Conservation (phyloP, 2,113 vertebrate species). For the Atherinomorus stipes region DNA sequence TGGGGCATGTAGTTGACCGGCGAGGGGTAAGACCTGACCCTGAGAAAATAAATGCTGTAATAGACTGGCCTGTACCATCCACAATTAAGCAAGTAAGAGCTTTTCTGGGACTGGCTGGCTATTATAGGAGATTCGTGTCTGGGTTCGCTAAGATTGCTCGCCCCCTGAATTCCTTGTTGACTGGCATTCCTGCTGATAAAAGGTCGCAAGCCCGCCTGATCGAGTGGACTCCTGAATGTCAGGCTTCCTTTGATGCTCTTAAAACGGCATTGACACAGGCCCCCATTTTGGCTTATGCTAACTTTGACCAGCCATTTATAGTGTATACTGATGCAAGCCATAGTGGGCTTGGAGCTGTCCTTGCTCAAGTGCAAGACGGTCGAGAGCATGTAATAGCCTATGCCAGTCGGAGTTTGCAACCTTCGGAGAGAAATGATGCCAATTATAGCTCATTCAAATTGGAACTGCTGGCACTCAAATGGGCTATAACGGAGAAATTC, state of each 20-base stretch:
- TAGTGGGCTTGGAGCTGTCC: neutral
- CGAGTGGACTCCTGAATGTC: neutral
- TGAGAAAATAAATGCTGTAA: neutral
- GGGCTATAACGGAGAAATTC: slow-evolving; percentile 7
- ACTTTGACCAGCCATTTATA: neutral
- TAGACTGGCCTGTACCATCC: neutral
- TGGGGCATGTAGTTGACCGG: neutral
- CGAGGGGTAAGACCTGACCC: neutral
- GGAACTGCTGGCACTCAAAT: slow-evolving; percentile 2
- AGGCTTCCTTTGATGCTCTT: neutral
- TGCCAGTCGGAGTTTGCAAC: neutral
- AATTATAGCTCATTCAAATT: slow-evolving; percentile 1
- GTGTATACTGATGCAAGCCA: slow-evolving; percentile 6
- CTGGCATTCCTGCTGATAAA: neutral
- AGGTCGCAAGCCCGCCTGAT: neutral
- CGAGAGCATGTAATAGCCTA: neutral
- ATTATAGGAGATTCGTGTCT: neutral
- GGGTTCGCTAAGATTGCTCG: neutral
- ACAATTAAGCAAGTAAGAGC: neutral
- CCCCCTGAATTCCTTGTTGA: neutral
- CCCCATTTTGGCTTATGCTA: neutral
- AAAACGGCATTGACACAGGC: neutral
- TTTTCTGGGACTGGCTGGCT: neutral
- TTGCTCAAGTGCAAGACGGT: neutral
- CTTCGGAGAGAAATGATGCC: neutral